Conservation (phyloP, 1,140 invertebrate genomes). For the Drosophila athabasca region DNA sequence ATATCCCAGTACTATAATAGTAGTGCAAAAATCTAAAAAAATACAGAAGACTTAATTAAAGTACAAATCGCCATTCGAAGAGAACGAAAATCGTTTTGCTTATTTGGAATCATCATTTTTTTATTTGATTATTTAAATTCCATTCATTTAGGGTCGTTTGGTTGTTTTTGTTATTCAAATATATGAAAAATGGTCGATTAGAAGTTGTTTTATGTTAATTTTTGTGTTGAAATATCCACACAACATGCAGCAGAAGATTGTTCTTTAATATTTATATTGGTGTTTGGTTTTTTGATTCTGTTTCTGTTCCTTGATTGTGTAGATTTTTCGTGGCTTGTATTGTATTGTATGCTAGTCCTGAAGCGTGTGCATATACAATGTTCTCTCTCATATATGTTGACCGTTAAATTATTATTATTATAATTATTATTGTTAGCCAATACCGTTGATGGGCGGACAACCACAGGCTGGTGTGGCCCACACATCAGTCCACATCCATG, state of each 20-base stretch:
- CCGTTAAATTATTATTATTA: conserved; percentile 50
- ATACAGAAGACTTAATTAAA: too few relatives aligned
- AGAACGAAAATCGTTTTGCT: background rate
- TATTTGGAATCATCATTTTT: conserved; percentile 68
- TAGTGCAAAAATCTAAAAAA: too few relatives aligned
- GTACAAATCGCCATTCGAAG: background rate
- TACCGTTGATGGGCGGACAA: conserved; percentile 57
- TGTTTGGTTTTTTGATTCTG: conserved; percentile 42
- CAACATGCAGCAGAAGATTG: conserved; percentile 26
- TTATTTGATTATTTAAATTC: conserved; percentile 80
- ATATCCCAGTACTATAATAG: too few relatives aligned
- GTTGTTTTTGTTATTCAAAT: conserved; percentile 71
- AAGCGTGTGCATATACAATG: conserved; percentile 66
- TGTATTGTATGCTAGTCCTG: conserved; percentile 46
- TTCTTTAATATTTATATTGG: conserved; percentile 47
- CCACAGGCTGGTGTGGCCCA: conserved; percentile 12
- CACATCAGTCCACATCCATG: conserved; percentile 69
- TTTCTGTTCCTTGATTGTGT: conserved; percentile 1
- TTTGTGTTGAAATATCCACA: conserved; percentile 36
- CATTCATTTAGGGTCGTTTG: conserved; percentile 69
- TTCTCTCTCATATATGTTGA: conserved; percentile 49
- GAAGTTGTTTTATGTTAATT: conserved; percentile 63
- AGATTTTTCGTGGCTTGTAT: conserved; percentile 27
- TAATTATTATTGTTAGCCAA: conserved; percentile 69
- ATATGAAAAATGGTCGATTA: conserved; percentile 80